These are phyloP conservation scores for Tachysurus vachellii DNA, from an alignment of 2,113 vertebrate genomes.

Conservation along the genomic window DNA sequence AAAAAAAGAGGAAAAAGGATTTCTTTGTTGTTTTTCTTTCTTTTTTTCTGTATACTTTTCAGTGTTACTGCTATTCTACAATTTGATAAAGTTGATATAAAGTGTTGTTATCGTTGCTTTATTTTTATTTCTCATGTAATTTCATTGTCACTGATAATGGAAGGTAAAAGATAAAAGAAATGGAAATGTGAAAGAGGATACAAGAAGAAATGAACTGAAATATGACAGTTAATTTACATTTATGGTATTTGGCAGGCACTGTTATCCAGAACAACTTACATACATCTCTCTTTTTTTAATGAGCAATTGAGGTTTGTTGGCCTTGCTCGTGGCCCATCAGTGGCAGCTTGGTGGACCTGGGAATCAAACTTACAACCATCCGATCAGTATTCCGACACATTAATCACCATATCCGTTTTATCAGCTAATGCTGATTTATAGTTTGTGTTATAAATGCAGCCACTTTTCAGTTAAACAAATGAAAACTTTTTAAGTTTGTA, in stretches of 20 bases:
- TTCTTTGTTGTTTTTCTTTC: slow-evolving; percentile 6
- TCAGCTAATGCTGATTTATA: neutral
- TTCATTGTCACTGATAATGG: neutral
- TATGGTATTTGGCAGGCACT: no score
- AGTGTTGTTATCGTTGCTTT: neutral
- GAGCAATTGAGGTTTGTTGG: no score
- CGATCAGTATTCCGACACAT: no score
- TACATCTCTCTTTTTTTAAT: no score
- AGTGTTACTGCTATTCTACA: slow-evolving; percentile 5
- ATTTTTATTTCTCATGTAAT: neutral
- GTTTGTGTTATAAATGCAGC: slow-evolving; percentile 9
- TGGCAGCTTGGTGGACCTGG: no score
- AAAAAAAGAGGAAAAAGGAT: neutral
- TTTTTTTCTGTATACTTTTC: neutral
- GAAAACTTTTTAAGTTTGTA: neutral
- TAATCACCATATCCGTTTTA: no score
- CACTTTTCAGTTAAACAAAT: neutral
- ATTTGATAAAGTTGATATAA: neutral
- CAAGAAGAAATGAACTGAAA: neutral
- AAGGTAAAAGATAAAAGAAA: neutral
- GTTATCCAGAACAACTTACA: no score
- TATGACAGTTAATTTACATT: neutral
- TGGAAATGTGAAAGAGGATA: neutral
- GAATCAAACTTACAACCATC: no score
- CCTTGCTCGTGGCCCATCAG: no score